Evolutionary conservation across 2,113 vertebrate species (phyloP).

Genomic region (Silurus glanis): DNA sequence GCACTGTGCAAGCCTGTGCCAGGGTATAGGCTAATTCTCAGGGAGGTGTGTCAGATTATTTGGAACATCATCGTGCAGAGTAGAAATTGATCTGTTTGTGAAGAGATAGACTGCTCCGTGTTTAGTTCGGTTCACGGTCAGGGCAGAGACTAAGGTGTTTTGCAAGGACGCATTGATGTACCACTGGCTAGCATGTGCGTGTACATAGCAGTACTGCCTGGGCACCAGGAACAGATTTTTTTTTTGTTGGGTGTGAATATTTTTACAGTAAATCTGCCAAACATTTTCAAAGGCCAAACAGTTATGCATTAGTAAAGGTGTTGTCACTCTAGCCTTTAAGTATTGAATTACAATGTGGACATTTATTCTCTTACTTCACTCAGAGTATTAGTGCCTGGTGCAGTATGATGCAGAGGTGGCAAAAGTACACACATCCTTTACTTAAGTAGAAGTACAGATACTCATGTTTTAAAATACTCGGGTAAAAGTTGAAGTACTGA

Average conservation of each 20-base stretch:
- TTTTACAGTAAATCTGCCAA: background rate
- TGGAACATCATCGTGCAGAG: background rate
- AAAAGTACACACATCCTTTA: no score
- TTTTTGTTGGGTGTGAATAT: background rate
- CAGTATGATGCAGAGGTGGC: no score
- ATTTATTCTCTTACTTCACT: background rate
- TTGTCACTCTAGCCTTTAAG: background rate
- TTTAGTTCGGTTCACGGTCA: background rate
- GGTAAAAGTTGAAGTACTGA: no score
- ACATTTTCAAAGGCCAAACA: background rate
- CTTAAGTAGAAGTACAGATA: no score
- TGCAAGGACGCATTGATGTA: background rate
- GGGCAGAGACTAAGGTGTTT: background rate
- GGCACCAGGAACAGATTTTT: background rate
- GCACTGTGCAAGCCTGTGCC: background rate
- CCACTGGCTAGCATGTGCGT: background rate
- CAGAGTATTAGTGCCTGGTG: background rate
- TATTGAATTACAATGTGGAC: background rate
- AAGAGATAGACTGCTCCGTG: background rate
- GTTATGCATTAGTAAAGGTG: background rate
- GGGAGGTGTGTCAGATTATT: background rate
- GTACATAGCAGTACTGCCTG: background rate
- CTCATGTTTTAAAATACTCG: no score
- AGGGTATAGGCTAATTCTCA: background rate
- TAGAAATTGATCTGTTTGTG: conserved; percentile 9